A percentile compares a stretch with the other conserved stretches of the same genome.
Evolutionary conservation across 2,113 vertebrate species (phyloP).

Genomic region (Alligator mississippiensis): DNA sequence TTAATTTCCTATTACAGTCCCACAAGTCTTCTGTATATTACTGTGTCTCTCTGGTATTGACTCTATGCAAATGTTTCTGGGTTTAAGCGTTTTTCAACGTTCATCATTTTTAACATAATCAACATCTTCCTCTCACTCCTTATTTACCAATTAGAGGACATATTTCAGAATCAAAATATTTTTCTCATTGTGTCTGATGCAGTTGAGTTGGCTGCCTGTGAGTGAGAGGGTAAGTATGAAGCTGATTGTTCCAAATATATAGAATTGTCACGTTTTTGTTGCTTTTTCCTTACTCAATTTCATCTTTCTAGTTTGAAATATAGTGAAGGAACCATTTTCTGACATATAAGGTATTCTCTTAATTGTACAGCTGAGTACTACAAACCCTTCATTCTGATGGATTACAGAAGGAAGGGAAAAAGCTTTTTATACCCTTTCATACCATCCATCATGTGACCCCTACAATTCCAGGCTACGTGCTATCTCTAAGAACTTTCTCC

Average conservation of each 20-base stretch:
- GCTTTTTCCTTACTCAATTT: not conserved
- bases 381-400: not conserved
- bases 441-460: not conserved
- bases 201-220: not conserved
- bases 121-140: slow-evolving; percentile 2
- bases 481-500: rapidly evolving
- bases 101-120: slow-evolving; percentile 17
- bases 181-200: not conserved
- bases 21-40: slow-evolving; percentile 25
- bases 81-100: slow-evolving; percentile 30
- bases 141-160: not conserved
- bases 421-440: not conserved
- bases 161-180: not conserved
- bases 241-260: not conserved
- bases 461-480: not conserved
- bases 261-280: rapidly evolving
- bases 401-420: not conserved
- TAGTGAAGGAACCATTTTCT: not conserved
- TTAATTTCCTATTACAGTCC: slow-evolving; percentile 65
- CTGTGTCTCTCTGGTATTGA: slow-evolving; percentile 29
- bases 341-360: not conserved
- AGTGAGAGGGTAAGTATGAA: not conserved
- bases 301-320: not conserved
- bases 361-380: not conserved
- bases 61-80: slow-evolving; percentile 30